phyloP scores from a whole-genome alignment of 2,888 invertebrate genomes.

The Hanleya hanleyi region DNA sequence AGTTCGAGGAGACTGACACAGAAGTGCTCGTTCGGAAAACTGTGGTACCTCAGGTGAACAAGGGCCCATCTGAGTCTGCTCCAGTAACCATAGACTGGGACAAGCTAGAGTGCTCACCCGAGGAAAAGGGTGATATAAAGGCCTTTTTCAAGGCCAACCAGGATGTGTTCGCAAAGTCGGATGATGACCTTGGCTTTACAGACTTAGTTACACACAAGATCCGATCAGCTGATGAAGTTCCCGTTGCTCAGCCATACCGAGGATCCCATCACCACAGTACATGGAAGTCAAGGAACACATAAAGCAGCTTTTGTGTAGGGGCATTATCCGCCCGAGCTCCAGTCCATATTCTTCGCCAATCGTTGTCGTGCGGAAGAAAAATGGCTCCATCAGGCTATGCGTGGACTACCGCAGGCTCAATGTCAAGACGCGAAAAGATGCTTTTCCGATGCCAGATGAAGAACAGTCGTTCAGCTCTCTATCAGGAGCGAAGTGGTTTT shows the following conservation, averaged over 20 bases:
- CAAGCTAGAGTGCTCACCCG: too few species aligned
- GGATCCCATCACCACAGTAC: too few species aligned
- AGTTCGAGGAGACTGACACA: too few species aligned
- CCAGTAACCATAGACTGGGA: too few species aligned
- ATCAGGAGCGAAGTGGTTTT: conserved; percentile 25
- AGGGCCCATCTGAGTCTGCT: too few species aligned
- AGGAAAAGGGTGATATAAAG: too few species aligned
- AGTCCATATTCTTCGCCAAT: conserved; percentile 40
- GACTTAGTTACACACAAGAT: not conserved
- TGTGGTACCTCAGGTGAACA: too few species aligned
- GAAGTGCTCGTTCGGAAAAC: too few species aligned
- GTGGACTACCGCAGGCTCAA: conserved; percentile 37
- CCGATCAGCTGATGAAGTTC: conserved; percentile 1
- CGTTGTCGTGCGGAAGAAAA: conserved; percentile 36
- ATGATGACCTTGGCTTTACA: conserved; percentile 11
- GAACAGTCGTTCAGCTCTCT: conserved; percentile 37
- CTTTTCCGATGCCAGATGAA: conserved; percentile 11
- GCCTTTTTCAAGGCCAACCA: conserved; percentile 3
- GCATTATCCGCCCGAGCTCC: conserved; percentile 31
- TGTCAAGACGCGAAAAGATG: conserved; percentile 30
- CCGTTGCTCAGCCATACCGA: conserved; percentile 12
- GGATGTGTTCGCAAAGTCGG: conserved; percentile 9
- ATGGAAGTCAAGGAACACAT: conserved; percentile 27
- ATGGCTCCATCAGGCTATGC: conserved; percentile 28
- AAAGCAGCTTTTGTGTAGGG: conserved; percentile 14